phyloP scores from a whole-genome alignment of 2,797 vertebrate genomes.

The Thunnus albacares region DNA sequence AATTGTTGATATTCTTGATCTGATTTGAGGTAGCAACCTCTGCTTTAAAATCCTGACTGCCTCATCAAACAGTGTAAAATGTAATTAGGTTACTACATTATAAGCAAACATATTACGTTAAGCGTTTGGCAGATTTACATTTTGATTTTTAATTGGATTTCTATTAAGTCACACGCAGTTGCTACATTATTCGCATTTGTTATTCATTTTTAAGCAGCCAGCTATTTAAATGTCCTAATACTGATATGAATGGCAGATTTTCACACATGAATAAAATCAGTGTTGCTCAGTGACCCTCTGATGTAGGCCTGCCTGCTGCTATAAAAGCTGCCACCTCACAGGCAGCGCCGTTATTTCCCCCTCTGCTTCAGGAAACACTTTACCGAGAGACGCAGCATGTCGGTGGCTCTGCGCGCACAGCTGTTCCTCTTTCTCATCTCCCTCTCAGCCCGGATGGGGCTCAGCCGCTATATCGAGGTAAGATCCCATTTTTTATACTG shows the following conservation, averaged over 20 bases:
- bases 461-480: conserved; percentile 91
- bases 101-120: background rate
- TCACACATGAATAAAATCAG: conserved; percentile 33
- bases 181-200: background rate
- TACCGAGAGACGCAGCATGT: conserved; percentile 83
- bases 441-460: conserved; percentile 86
- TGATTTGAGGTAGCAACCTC: too few species aligned
- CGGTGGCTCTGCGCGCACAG: conserved; percentile 81
- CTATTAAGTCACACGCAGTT: background rate
- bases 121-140: background rate
- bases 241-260: conserved; percentile 19
- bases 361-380: conserved; percentile 53
- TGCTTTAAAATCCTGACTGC: too few species aligned
- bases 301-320: conserved; percentile 63
- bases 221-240: background rate
- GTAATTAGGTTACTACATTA: background rate
- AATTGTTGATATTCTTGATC: too few species aligned
- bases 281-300: conserved; percentile 41
- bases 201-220: conserved; percentile 3
- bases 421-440: conserved; percentile 87
- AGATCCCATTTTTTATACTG: conserved; percentile 49
- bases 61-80: background rate
- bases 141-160: conserved; percentile 17
- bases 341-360: conserved; percentile 61
- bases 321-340: conserved; percentile 77